Percentiles rank a stretch among this genome's conserved stretches.
Evolutionary conservation across 2,113 vertebrate genomes (phyloP).

Genomic region (Centropus unirufus): DNA sequence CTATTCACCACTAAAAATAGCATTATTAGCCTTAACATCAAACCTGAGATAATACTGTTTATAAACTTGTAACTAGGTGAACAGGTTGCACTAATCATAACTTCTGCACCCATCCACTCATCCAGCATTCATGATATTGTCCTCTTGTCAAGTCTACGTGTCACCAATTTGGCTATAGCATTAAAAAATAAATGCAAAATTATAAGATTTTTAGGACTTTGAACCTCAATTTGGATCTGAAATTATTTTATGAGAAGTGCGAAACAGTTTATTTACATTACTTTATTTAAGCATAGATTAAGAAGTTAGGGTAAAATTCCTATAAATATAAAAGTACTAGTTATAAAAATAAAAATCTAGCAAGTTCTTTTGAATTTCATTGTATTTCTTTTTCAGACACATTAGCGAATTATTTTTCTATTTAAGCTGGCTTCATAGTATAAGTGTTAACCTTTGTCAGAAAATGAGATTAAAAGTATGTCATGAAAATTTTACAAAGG

Average conservation of each 20-base stretch:
- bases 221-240: neutral
- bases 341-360: neutral
- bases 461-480: neutral
- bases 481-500: neutral
- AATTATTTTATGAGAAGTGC: neutral
- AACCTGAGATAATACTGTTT: fast-evolving
- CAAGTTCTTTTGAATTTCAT: neutral
- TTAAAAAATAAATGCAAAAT: no score
- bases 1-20: neutral
- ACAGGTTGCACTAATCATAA: neutral
- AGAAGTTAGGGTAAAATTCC: neutral
- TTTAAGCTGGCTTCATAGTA: neutral
- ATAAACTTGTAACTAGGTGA: neutral
- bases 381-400: neutral
- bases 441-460: neutral
- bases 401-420: neutral
- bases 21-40: neutral
- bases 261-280: neutral
- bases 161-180: neutral
- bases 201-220: no score
- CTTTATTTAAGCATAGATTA: neutral
- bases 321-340: neutral
- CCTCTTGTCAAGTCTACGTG: no score
- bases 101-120: fast-evolving
- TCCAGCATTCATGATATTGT: fast-evolving